Evolutionary conservation across 2,797 vertebrate genomes (phyloP).

Genomic region (Sebastiscus tertius): DNA sequence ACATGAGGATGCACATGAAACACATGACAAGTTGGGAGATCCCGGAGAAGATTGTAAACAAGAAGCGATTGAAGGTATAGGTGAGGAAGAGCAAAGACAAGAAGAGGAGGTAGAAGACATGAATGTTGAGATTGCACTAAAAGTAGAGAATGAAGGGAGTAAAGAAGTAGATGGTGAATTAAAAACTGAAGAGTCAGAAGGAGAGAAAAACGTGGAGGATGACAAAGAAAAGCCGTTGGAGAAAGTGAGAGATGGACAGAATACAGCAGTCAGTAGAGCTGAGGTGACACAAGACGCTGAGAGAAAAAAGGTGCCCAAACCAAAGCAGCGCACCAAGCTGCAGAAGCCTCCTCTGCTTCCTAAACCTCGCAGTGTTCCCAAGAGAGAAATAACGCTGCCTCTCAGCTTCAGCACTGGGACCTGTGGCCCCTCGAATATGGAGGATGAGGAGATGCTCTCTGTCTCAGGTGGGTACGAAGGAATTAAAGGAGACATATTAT

Average conservation of each 20-base stretch:
- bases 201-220: conserved; percentile 56
- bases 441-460: conserved; percentile 74
- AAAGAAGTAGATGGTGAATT: conserved; percentile 41
- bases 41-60: conserved; percentile 30
- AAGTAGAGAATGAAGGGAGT: conserved; percentile 35
- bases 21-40: conserved; percentile 9
- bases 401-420: conserved; percentile 63
- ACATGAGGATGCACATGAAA: conserved; percentile 60
- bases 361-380: conserved; percentile 82
- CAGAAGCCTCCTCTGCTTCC: conserved; percentile 78
- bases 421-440: conserved; percentile 61
- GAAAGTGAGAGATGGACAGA: conserved; percentile 20
- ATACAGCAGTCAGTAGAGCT: conserved; percentile 19
- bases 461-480: conserved; percentile 68
- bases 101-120: conserved; percentile 21
- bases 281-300: conserved; percentile 11
- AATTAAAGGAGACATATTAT: not conserved
- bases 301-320: conserved; percentile 50
- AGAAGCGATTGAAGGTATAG: conserved; percentile 11
- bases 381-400: conserved; percentile 83
- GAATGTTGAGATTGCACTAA: conserved; percentile 41
- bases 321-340: conserved; percentile 72
- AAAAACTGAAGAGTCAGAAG: conserved; percentile 39
- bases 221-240: conserved; percentile 34
- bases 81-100: conserved; percentile 17